Conservation (phyloP, 1,140 invertebrate species). For the Rhopalosiphum padi region DNA sequence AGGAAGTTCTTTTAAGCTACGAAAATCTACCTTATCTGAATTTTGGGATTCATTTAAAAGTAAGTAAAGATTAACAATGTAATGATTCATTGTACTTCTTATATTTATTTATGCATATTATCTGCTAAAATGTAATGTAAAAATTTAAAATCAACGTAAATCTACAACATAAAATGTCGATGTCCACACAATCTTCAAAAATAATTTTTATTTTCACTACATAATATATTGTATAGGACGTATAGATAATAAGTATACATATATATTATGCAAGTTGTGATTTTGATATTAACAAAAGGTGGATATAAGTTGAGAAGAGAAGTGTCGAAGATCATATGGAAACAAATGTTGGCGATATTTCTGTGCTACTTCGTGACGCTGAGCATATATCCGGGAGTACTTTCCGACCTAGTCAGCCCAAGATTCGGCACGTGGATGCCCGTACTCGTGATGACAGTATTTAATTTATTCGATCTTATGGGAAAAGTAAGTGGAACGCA, state of each 20-base stretch:
- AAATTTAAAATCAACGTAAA: neutral
- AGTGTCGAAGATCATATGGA: conserved; percentile 82
- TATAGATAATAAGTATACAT: neutral
- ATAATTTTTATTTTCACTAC: neutral
- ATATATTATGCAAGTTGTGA: neutral
- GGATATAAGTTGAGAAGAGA: conserved; percentile 74
- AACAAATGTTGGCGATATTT: conserved; percentile 87
- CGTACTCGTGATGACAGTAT: conserved; percentile 85
- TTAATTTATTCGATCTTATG: conserved; percentile 84
- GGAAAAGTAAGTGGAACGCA: conserved; percentile 72
- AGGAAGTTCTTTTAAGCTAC: conserved; percentile 60
- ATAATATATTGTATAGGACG: neutral
- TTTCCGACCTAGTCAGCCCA: conserved; percentile 86
- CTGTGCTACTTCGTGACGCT: conserved; percentile 87
- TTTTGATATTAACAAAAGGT: conserved; percentile 65
- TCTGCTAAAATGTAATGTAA: neutral
- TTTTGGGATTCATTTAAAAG: conserved; percentile 72
- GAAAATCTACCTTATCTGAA: conserved; percentile 62
- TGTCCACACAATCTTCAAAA: neutral
- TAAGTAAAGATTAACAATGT: conserved; percentile 63
- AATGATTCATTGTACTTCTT: neutral
- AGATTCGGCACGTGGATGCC: conserved; percentile 87
- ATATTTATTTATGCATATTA: no score
- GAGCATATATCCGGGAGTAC: conserved; percentile 87
- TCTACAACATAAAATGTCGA: no score